Evolutionary conservation across 2,888 invertebrate genomes (phyloP), one percentile per base, ranked within the genome.

Genomic region (Sarcophaga carnaria): DNA sequence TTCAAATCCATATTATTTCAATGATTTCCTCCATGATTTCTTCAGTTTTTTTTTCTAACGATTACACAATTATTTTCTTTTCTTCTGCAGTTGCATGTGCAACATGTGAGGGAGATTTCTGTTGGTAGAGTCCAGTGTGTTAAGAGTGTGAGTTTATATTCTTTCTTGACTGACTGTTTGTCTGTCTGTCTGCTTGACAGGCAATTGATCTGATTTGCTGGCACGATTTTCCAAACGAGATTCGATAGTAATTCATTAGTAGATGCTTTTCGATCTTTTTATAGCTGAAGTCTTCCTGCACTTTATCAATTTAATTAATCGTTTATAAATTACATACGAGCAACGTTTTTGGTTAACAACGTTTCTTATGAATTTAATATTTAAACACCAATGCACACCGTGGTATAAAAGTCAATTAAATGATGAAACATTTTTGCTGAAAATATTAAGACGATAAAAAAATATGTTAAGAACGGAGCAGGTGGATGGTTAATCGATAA

Each of bases 191-290:
- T 22, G 27, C 22, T 11, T 67, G 66, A 20, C 60, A 59, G 17
- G 3, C 74, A 74, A 67, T 80, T 80, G 80, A 80, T 80, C 37
- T 80, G 64, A 60, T 67, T 80, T n/a, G 66, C 2, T 80, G 74
- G 45, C 72, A 59, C 71, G 63, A 70, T 71, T 63, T 69, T 25
- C n/a, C 45, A 12, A 80, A 64, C 63, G 17, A 71, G 49, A 62
- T 78, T 64, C 59, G 11, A 71, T 64, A 27, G 10, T n/a, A 67
- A 62, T 67, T 80, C 25, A 80, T 17, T 47, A 72, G 47, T 72
- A 25, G 74, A 67, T 59, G 20, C 27, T 20, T 60, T 60, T 12
- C 1, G 17, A 27, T 70, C 20, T 75, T 14, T 69, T 79, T 54
- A 63, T 71, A 64, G 54, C 27, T 37, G 27, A 47, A 70, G 49